A percentile compares a stretch with the other conserved stretches of the same genome.
These are phyloP conservation scores for Drosophila neutralis DNA, from an alignment of 2,888 invertebrate species.

Conservation along the genomic window DNA sequence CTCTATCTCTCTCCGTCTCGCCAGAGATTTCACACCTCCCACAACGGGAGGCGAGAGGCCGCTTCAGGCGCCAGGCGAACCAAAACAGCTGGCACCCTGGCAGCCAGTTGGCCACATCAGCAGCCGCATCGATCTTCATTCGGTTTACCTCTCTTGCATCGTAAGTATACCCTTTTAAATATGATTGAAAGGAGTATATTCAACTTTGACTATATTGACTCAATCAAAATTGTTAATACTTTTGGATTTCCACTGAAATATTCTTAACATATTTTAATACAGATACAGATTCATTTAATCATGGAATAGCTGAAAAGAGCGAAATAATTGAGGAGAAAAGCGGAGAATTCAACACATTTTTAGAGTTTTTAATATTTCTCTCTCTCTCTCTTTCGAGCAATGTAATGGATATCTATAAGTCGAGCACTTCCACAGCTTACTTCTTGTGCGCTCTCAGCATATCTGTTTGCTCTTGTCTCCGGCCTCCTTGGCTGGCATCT, in stretches of 20 bases:
- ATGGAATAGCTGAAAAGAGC: background rate
- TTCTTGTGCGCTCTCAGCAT: background rate
- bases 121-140: slow-evolving; percentile 49
- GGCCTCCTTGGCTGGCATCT: slow-evolving; percentile 61
- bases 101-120: slow-evolving; percentile 47
- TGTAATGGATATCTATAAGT: background rate
- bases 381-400: fast-evolving
- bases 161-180: background rate
- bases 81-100: slow-evolving; percentile 51
- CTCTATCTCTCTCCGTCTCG: background rate
- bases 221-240: background rate
- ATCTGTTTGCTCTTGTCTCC: background rate
- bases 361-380: background rate
- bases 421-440: background rate
- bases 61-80: slow-evolving; percentile 71
- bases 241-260: background rate
- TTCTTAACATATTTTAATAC: background rate
- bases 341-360: background rate
- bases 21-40: slow-evolving; percentile 72
- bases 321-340: too few species aligned
- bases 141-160: slow-evolving; percentile 4
- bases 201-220: background rate
- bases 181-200: background rate
- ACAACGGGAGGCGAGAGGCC: slow-evolving; percentile 53
- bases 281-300: background rate